These are phyloP conservation scores for Syrista parreyssii DNA, from an alignment of 2,888 invertebrate genomes.

Conservation along the genomic window DNA sequence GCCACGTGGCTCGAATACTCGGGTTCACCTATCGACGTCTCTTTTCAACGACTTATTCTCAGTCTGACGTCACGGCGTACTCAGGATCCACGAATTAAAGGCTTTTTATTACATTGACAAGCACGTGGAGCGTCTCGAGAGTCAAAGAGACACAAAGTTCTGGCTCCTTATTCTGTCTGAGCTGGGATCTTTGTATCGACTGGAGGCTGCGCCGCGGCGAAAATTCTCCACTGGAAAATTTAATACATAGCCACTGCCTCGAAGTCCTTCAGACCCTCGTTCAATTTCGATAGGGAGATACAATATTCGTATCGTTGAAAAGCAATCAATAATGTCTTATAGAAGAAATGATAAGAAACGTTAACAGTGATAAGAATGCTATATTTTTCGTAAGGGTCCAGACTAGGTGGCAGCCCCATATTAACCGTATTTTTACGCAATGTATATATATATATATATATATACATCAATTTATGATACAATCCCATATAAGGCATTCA, in stretches of 20 bases:
- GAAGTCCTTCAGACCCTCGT: not conserved
- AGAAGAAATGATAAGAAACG: not conserved
- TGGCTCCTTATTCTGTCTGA: not conserved
- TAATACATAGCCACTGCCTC: not conserved
- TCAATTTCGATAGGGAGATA: not conserved
- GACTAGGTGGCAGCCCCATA: not conserved
- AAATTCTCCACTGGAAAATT: not conserved
- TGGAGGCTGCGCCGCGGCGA: not conserved
- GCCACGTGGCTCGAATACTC: constrained; percentile 18
- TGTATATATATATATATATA: not conserved
- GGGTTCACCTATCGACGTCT: constrained; percentile 1
- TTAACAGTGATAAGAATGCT: not conserved
- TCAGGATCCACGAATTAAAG: not conserved
- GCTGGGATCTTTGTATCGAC: not conserved
- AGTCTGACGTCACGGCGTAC: not conserved
- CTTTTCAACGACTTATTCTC: constrained; percentile 1
- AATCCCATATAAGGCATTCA: not conserved
- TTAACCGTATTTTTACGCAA: not conserved
- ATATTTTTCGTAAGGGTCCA: not conserved
- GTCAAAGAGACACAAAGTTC: not conserved
- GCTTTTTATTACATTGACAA: not conserved
- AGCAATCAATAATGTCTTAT: not conserved
- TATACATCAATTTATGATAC: not conserved
- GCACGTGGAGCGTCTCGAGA: not conserved
- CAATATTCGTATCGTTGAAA: not conserved